Conservation (phyloP, 2,888 invertebrate species). For the Macrosiphum euphorbiae region DNA sequence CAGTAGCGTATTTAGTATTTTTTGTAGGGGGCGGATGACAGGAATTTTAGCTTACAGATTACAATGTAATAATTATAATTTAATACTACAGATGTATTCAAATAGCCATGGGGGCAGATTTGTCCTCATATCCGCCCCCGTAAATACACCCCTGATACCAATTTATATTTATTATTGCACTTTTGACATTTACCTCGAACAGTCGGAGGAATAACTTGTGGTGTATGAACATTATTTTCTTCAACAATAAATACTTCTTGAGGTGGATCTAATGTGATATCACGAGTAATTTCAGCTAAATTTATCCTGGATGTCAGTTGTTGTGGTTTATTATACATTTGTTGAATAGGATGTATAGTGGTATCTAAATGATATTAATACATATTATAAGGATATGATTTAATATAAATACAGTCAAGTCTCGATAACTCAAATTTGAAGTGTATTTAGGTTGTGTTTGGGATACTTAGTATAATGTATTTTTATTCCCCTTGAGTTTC, state of each 20-base stretch:
- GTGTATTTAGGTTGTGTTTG: no score
- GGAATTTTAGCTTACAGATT: no score
- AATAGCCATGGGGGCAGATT: no score
- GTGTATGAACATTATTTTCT: slow-evolving; percentile 34
- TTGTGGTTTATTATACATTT: slow-evolving; percentile 69
- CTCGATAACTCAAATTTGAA: no score
- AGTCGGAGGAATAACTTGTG: slow-evolving; percentile 60
- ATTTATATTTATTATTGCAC: neutral
- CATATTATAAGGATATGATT: slow-evolving; percentile 5
- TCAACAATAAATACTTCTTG: slow-evolving; percentile 67
- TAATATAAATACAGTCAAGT: neutral
- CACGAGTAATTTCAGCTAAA: slow-evolving; percentile 68
- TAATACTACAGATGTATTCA: no score
- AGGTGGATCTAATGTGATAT: slow-evolving; percentile 69
- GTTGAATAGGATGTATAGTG: slow-evolving; percentile 69
- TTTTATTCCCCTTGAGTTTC: no score
- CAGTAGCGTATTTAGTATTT: no score
- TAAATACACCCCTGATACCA: neutral
- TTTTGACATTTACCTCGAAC: slow-evolving; percentile 49
- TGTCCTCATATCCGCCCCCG: no score
- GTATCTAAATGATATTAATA: slow-evolving; percentile 67
- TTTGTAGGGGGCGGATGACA: no score
- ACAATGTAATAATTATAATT: no score
- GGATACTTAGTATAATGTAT: no score
- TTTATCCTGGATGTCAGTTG: slow-evolving; percentile 69